A percentile compares a stretch with the other conserved stretches of the same genome.
These are phyloP conservation scores for Lasius fuliginosus DNA, from an alignment of 2,888 invertebrate genomes.

Conservation along the genomic window DNA sequence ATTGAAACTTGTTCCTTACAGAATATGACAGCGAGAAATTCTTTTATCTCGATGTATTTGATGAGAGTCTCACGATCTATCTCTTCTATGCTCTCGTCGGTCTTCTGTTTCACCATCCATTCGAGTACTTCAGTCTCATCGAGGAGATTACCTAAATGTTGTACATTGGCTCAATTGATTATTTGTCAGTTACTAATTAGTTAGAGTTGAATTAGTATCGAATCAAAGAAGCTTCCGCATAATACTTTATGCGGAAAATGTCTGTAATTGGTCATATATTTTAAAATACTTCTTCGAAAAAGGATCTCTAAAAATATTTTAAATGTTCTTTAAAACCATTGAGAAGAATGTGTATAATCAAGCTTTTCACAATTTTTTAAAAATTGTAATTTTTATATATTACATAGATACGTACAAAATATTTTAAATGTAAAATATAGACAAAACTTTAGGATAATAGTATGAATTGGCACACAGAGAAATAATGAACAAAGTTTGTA, in stretches of 20 bases:
- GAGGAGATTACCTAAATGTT: constrained; percentile 89
- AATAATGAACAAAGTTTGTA: not conserved
- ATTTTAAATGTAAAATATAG: not conserved
- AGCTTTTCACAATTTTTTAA: not conserved
- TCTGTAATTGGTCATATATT: not conserved
- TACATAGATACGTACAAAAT: not conserved
- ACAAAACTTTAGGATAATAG: not conserved
- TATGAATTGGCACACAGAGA: not conserved
- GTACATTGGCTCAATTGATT: constrained; percentile 21
- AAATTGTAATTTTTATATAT: not conserved
- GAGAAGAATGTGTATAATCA: not conserved
- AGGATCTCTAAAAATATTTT: not conserved
- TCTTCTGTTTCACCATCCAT: constrained; percentile 97
- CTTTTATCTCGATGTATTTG: constrained; percentile 95
- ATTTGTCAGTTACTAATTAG: not conserved
- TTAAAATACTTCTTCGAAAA: constrained; percentile 9
- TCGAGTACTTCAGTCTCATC: constrained; percentile 94
- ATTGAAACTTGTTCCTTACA: constrained; percentile 89
- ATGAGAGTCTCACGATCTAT: constrained; percentile 94
- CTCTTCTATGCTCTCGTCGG: constrained; percentile 96
- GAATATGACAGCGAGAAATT: constrained; percentile 96
- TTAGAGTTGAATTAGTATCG: constrained; percentile 1
- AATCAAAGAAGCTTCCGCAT: not conserved
- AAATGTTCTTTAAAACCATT: not conserved
- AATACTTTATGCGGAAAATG: not conserved